Evolutionary conservation across 2,888 invertebrate species (phyloP).

Genomic region (Aricia artaxerxes): DNA sequence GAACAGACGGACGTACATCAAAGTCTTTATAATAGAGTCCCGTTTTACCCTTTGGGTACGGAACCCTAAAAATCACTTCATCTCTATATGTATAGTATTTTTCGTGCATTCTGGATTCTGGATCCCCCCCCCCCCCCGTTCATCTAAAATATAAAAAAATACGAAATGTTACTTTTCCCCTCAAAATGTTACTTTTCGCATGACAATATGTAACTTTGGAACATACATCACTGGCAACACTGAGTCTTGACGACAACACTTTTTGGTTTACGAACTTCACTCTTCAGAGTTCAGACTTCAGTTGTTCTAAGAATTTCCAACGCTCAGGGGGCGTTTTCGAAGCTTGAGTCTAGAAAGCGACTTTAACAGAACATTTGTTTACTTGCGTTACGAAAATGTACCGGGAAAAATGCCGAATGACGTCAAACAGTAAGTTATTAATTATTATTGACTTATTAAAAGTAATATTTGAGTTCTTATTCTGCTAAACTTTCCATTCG

Average conservation of each 20-base stretch:
- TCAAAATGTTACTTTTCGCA: too few species aligned
- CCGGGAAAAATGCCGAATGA: slow-evolving; percentile 58
- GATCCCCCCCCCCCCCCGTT: too few species aligned
- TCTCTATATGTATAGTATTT: too few species aligned
- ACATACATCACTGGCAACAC: too few species aligned
- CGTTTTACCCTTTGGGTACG: not conserved
- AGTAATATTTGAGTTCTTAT: too few species aligned
- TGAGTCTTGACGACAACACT: not conserved
- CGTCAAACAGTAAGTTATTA: slow-evolving; percentile 67
- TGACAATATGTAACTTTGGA: too few species aligned
- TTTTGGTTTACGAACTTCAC: not conserved
- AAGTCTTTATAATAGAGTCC: too few species aligned
- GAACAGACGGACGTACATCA: too few species aligned
- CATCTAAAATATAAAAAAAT: too few species aligned
- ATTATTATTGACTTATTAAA: too few species aligned
- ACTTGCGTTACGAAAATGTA: slow-evolving; percentile 50
- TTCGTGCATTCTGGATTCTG: too few species aligned
- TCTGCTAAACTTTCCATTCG: not conserved
- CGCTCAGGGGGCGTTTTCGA: not conserved
- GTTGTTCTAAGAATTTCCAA: not conserved
- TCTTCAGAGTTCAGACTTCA: not conserved
- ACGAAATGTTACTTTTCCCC: too few species aligned
- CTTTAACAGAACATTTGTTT: not conserved
- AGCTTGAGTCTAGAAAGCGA: slow-evolving; percentile 28
- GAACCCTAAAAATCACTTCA: not conserved